Conservation (phyloP, 2,113 vertebrate genomes). For the Heterocephalus glaber region DNA sequence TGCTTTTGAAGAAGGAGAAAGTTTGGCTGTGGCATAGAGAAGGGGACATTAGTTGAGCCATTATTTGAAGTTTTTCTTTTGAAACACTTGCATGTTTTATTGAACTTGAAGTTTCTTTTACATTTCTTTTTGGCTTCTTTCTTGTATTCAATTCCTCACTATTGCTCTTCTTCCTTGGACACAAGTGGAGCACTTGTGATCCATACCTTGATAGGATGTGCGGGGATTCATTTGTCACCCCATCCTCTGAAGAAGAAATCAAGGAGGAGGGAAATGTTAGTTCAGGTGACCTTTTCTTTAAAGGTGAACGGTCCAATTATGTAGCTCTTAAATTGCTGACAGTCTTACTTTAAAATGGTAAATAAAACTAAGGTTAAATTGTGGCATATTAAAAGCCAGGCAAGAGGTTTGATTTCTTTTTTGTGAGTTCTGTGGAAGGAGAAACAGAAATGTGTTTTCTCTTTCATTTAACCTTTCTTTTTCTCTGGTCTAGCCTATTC, state of each 20-base stretch:
- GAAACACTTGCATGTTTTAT: not conserved
- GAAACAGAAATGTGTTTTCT: not conserved
- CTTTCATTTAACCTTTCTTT: not conserved
- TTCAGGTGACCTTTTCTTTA: not conserved
- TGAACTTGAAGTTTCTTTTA: not conserved
- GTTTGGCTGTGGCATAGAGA: fast-evolving
- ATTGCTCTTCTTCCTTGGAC: not conserved
- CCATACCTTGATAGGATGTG: fast-evolving
- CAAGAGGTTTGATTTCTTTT: not conserved
- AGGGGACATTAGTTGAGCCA: not conserved
- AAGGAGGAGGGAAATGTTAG: not conserved
- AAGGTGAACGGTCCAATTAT: not conserved
- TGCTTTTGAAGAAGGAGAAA: not conserved
- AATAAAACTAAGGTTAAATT: not conserved
- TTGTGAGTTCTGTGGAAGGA: not conserved
- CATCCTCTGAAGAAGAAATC: not conserved
- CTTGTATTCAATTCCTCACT: not conserved
- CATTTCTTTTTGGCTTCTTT: not conserved
- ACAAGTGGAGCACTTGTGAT: not conserved
- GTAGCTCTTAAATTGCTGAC: not conserved
- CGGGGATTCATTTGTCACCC: not conserved
- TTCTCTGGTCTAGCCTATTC: not conserved
- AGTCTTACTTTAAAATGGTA: not conserved
- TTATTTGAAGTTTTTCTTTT: not conserved
- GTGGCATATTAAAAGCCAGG: not conserved